phyloP scores from a whole-genome alignment of 2,888 invertebrate genomes.

The Octodonta nipae region DNA sequence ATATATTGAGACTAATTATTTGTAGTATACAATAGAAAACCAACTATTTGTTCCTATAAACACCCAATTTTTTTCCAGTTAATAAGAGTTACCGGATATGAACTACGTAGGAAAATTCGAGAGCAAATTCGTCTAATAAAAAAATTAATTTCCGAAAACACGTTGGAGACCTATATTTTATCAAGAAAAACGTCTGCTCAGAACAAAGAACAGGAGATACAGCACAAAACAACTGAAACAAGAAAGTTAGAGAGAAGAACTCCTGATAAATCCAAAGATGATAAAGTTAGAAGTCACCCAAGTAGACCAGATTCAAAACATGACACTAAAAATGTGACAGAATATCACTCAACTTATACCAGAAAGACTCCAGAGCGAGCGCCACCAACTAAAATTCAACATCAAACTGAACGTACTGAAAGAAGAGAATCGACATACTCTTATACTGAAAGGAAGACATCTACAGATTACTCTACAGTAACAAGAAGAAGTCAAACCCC shows the following conservation, averaged over 20 bases:
- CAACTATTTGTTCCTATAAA: background rate
- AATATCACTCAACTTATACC: conserved; percentile 4
- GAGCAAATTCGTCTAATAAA: conserved; percentile 63
- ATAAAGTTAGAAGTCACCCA: conserved; percentile 15
- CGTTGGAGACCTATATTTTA: conserved; percentile 18
- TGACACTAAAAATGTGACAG: conserved; percentile 8
- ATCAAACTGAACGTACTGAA: conserved; percentile 3
- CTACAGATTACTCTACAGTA: conserved; percentile 14
- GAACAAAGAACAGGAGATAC: conserved; percentile 4
- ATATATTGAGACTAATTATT: no score
- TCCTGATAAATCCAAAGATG: conserved; percentile 7
- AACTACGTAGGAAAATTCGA: conserved; percentile 61
- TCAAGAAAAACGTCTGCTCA: conserved; percentile 15
- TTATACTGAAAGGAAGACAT: conserved; percentile 18
- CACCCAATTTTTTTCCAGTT: conserved; percentile 39
- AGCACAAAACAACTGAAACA: background rate
- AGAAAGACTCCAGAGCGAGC: conserved; percentile 8
- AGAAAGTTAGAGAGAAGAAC: conserved; percentile 2
- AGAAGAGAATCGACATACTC: conserved; percentile 21
- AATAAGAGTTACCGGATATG: conserved; percentile 63
- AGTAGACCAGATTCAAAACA: conserved; percentile 11
- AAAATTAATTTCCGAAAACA: conserved; percentile 39
- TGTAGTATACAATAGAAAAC: no score
- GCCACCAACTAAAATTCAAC: conserved; percentile 1
- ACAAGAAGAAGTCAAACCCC: conserved; percentile 16